Conservation (phyloP, 1,140 invertebrate genomes). For the Zaprionus inermis region DNA sequence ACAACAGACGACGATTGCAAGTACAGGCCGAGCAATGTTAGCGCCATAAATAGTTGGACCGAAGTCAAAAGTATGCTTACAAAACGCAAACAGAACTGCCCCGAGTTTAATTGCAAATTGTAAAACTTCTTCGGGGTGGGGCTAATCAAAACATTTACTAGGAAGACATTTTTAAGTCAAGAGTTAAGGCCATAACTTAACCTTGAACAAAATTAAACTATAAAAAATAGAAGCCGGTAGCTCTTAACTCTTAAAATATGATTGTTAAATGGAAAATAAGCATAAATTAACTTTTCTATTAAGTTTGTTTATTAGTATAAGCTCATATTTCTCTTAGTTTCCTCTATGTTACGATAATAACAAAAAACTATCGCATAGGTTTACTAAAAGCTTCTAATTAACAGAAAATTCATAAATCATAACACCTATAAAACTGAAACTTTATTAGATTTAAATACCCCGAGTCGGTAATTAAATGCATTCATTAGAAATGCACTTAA, state of each 20-base stretch:
- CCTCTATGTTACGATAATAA: not conserved
- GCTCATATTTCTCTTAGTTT: too few relatives aligned
- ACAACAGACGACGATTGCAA: conserved; percentile 15
- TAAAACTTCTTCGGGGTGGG: conserved; percentile 34
- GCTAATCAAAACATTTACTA: conserved; percentile 39
- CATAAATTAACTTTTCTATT: too few relatives aligned
- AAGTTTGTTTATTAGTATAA: too few relatives aligned
- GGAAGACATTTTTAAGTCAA: conserved; percentile 14
- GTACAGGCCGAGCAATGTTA: conserved; percentile 43
- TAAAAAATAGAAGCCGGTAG: not conserved
- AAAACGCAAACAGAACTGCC: conserved; percentile 17
- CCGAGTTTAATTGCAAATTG: conserved; percentile 51
- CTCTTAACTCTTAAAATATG: not conserved
- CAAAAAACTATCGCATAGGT: not conserved
- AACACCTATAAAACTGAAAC: not conserved
- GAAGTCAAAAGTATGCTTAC: conserved; percentile 22
- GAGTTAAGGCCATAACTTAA: not conserved
- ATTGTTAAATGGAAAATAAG: not conserved
- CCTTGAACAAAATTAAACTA: not conserved
- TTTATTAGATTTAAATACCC: not conserved
- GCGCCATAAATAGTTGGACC: conserved; percentile 52
- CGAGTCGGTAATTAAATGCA: not conserved
- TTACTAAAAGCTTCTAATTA: not conserved
- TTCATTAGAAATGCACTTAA: conserved; percentile 1
- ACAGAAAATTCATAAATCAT: not conserved